phyloP scores from a whole-genome alignment of 2,888 invertebrate genomes.

The Latheticus oryzae region DNA sequence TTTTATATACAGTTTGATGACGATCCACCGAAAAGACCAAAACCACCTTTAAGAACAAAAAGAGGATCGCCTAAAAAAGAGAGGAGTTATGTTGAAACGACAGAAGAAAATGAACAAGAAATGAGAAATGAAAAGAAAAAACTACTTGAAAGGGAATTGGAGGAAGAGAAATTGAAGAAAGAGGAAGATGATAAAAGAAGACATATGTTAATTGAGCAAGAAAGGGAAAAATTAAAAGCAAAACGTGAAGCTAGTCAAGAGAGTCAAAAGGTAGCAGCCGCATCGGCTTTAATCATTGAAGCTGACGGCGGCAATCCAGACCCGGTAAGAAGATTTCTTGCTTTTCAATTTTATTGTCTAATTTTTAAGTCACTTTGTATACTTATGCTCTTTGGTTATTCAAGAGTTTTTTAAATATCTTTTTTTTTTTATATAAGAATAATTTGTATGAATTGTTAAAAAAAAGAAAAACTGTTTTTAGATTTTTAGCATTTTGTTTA shows the following conservation, averaged over 20 bases:
- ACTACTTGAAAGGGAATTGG: constrained; percentile 67
- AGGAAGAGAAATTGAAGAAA: constrained; percentile 64
- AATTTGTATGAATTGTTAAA: too few relatives aligned
- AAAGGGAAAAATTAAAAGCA: constrained; percentile 63
- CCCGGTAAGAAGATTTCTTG: constrained; percentile 69
- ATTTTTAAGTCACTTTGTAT: too few relatives aligned
- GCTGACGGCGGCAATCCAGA: constrained; percentile 75
- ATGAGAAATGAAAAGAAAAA: constrained; percentile 56
- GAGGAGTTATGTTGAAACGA: constrained; percentile 58
- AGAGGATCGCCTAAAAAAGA: constrained; percentile 84
- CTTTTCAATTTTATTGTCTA: too few relatives aligned
- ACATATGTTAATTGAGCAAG: constrained; percentile 61
- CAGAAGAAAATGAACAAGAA: constrained; percentile 50
- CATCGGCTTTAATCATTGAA: constrained; percentile 75
- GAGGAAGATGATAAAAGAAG: constrained; percentile 64
- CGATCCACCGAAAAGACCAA: constrained; percentile 88
- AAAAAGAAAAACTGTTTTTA: too few relatives aligned
- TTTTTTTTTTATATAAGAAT: too few relatives aligned
- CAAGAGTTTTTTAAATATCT: too few relatives aligned
- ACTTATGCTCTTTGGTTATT: too few relatives aligned
- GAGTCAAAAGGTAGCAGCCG: constrained; percentile 61
- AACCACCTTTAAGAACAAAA: constrained; percentile 85
- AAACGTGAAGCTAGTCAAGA: constrained; percentile 66
- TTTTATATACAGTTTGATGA: constrained; percentile 96
- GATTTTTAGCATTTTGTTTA: too few relatives aligned